phyloP scores from a whole-genome alignment of 1,140 invertebrate species.

The Eubasilissa regina region DNA sequence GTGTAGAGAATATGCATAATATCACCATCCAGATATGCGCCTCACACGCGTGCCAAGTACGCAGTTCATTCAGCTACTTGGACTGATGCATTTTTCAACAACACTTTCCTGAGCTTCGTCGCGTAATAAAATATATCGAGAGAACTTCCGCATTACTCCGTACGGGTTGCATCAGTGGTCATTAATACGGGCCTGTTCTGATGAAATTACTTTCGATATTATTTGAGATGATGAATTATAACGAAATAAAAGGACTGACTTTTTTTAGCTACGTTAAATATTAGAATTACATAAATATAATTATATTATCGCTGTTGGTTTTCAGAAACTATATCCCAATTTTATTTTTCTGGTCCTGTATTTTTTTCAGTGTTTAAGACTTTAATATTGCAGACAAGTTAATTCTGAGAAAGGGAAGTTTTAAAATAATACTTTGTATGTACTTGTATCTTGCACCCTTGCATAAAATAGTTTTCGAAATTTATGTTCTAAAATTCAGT shows the following conservation, averaged over 20 bases:
- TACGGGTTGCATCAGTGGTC: slow-evolving; percentile 17
- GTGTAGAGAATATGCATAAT: slow-evolving; percentile 30
- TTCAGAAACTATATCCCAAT: too few relatives aligned
- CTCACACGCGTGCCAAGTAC: background rate
- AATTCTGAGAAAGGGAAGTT: too few relatives aligned
- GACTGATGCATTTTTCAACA: slow-evolving; percentile 35
- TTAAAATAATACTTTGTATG: too few relatives aligned
- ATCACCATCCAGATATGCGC: slow-evolving; percentile 7
- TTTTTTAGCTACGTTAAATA: background rate
- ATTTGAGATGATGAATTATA: too few relatives aligned
- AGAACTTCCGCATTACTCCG: slow-evolving; percentile 18
- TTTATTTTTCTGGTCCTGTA: too few relatives aligned
- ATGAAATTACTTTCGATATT: too few relatives aligned
- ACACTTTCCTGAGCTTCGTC: slow-evolving; percentile 27
- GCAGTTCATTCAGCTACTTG: background rate
- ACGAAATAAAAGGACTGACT: background rate
- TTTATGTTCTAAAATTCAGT: too few relatives aligned
- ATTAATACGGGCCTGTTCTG: slow-evolving; percentile 10
- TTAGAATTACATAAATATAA: background rate
- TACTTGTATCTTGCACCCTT: too few relatives aligned
- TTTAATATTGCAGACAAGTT: too few relatives aligned
- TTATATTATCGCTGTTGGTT: background rate
- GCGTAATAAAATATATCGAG: slow-evolving; percentile 10
- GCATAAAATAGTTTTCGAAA: too few relatives aligned
- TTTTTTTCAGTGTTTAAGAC: too few relatives aligned